Base-by-base conservation (phyloP, 2,797 vertebrate species). In the Austrolebias charrua region DNA sequence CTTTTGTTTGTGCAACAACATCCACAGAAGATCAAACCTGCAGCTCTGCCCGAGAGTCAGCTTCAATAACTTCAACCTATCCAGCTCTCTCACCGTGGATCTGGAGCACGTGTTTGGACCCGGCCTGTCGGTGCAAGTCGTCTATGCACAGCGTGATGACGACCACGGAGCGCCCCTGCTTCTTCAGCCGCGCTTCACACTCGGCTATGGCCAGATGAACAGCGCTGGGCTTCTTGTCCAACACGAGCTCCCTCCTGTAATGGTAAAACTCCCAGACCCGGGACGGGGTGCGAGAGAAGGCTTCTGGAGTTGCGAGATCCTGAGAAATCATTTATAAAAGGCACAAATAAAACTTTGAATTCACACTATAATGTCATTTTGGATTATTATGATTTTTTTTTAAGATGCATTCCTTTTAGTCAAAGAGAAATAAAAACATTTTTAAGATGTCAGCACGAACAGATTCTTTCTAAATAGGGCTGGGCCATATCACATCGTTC, bases 231-330 rank as follows among this genome's bases (percentile, higher is more conserved):
- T 85, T 88, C 71, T 93, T 96, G 12, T 79, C 93, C 78, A 93
- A 60, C 71, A 94, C 93, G 63, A 96, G 60, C 59, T 96, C 95
- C 51, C 97, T 87, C 0, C 97, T 93, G 87, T 98, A 95, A 58
- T 99, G 96, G 86, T 96, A 99, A 72, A 98, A 99, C 73, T 99
- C 97, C 97, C 97, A 99, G 5, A 98, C 96, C 0, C 93, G 92
- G 0, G 97, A 96, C 0, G 97, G 94, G 81, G 94, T 94, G 20
- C 94, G 92, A 0, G 94, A 94, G 82, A 99, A 99, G 60, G 95
- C 94, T 78, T 93, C 93, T 0, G 97, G 95, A 0, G 95, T 96
- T 1, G 96, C 96, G 76, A 99, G 76, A 59, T 98, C 95, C 97
- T 98, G 79, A 18, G 52, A 11, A 68, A n/a, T 35, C 29, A 73